Base-by-base conservation (phyloP, 2,113 vertebrate genomes). In the Cisticola juncidis region DNA sequence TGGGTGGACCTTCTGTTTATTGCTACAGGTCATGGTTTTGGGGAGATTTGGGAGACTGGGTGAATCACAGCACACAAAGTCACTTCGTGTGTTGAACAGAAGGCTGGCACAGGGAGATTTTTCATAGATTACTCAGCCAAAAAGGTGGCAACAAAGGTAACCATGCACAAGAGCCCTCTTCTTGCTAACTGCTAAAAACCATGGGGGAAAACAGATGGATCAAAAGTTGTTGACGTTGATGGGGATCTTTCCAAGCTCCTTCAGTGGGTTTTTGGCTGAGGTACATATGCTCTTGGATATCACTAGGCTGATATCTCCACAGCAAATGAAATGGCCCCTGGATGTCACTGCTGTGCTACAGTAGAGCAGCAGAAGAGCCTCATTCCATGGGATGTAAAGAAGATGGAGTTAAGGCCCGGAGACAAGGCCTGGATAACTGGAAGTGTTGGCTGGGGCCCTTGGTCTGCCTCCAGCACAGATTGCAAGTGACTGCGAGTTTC, bases 291-390 rank as follows among this genome's bases (percentile, higher is more conserved):
- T 81, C 44, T 60, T 73, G 64, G 68, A 48, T 96, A 96, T 95
- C 92, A 81, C 72, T 48, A 93, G 90, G 57, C 85, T 88, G 85
- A 97, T 94, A 97, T 94, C 94, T 93, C 92, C 86, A 88, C 72
- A 93, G 94, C 94, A 90, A 88, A 45, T 71, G 82, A 92, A 96
- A 93, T 90, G 94, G 96, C 92, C 95, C 96, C 95, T 96, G 94
- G 92, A 96, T 94, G 90, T 97, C 96, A 97, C 94, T 97, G 94
- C 95, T 92, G 92, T 96, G 93, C 96, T 96, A 11, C 90, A 78
- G 79, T 78, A 93, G 71, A 96, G 68, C 42, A 95, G 88, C 79
- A 71, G 51, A 48, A 40, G 90, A 92, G 68, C 51, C 56, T 95
- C 66, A 60, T 81, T 78, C 82, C 68, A 60, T 93, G 90, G 93